These are phyloP conservation scores for Steinernema carpocapsae DNA, from an alignment of 2,888 invertebrate species.

Conservation along the genomic window DNA sequence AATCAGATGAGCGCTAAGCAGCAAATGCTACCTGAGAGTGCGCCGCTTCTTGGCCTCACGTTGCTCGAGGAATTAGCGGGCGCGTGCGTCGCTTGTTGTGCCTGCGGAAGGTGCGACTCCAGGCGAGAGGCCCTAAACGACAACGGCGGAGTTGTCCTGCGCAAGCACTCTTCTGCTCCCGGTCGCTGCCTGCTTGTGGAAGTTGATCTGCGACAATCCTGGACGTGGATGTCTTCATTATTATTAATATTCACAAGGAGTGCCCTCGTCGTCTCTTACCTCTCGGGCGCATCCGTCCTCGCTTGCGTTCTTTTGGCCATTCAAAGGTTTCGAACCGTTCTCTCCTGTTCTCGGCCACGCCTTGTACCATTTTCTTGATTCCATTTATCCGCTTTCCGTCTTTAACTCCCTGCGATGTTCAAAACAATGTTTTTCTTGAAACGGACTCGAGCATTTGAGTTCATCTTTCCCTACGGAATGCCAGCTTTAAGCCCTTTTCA, in stretches of 20 bases:
- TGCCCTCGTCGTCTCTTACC: slow-evolving; percentile 24
- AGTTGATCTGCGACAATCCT: slow-evolving; percentile 25
- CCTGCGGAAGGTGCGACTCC: slow-evolving; percentile 24
- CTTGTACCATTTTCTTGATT: no score
- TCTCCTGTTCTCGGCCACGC: background rate
- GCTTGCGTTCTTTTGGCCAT: background rate
- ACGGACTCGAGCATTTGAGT: no score
- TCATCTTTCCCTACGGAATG: background rate
- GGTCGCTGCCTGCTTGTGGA: slow-evolving; percentile 29
- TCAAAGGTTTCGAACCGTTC: background rate
- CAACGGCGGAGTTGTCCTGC: slow-evolving; percentile 21
- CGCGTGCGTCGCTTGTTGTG: slow-evolving; percentile 29
- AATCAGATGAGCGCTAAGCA: no score
- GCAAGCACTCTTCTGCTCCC: slow-evolving; percentile 30
- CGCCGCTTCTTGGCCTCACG: slow-evolving; percentile 19
- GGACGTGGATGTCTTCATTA: slow-evolving; percentile 28
- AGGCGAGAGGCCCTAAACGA: slow-evolving; percentile 28
- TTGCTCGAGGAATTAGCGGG: slow-evolving; percentile 1
- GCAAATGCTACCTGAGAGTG: slow-evolving; percentile 28
- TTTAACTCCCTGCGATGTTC: background rate
- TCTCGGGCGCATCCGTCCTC: slow-evolving; percentile 10
- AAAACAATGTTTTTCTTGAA: no score
- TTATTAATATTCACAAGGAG: slow-evolving; percentile 21
- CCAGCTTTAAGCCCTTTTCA: background rate
- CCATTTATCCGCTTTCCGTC: background rate